Base-by-base conservation (phyloP, 2,797 vertebrate genomes). In the Enteromius argenteus region DNA sequence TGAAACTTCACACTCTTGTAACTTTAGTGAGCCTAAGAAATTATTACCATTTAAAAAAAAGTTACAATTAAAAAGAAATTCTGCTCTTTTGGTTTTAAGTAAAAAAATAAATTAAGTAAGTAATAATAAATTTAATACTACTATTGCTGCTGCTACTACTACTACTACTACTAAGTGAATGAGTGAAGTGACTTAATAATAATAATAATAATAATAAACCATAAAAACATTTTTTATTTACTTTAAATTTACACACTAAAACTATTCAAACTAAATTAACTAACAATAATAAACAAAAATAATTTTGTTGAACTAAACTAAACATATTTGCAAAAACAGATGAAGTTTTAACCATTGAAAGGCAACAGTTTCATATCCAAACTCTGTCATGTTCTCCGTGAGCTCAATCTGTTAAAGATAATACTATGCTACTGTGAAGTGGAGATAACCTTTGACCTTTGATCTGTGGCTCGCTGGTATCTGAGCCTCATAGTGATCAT, bases 401-500 rank as follows among this genome's bases (percentile, higher is more conserved):
- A 51, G 17, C 5, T 62, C 19, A 62, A 23, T 81, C 39, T 17
- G 14, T 68, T 39, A 44, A 81, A 62, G 30, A 42, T 49, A 60
- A 49, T 1, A 3, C 11, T 60, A 51, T 7, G n/a, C 60, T 23
- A 23, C 44, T 44, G 27, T 44, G 67, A 69, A 37, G 19, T 14
- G 15, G 23, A 32, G 27, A 74, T 81, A 73, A 62, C 53, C 39
- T 21, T 53, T 79, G 46, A 62, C 53, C 39, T 21, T 53, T 79
- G 46, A 68, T 27, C 21, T 44, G 39, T 44, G 51, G 23, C 9
- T 21, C 2, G 17, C 44, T 46, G 4, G 62, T 9, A 53, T 80
- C 46, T 80, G 44, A 53, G 27, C 17, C 27, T 23, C 60, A 66
- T 4, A 14, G 3, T 46, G 62, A 67, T 51, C 27, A 17, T 67